A percentile compares a stretch with the other conserved stretches of the same genome.
These are phyloP conservation scores for Brenthis daphne DNA, from an alignment of 2,888 invertebrate species.

Conservation along the genomic window DNA sequence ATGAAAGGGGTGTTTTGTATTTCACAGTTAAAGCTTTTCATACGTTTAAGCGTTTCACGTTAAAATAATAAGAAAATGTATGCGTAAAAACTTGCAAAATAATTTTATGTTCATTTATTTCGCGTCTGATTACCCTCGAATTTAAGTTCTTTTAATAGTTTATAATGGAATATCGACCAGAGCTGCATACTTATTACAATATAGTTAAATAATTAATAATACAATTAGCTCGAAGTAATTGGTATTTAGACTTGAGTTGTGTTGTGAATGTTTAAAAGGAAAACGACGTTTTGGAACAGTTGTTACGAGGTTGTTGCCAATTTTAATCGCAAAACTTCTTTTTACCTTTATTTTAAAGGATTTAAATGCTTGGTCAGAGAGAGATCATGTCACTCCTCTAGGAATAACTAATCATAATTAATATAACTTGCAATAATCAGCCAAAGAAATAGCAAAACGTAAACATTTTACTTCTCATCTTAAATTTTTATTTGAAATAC, in stretches of 20 bases:
- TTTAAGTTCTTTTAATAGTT: conserved; percentile 1
- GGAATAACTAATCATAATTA: too few relatives aligned
- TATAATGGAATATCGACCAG: conserved; percentile 7
- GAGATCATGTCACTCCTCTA: too few relatives aligned
- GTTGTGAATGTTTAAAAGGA: neutral
- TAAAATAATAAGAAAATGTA: conserved; percentile 9
- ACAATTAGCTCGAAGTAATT: too few relatives aligned
- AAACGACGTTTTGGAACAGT: neutral
- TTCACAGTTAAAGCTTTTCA: neutral
- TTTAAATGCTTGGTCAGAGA: too few relatives aligned
- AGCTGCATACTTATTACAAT: neutral
- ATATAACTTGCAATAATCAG: too few relatives aligned
- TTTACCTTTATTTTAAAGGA: too few relatives aligned
- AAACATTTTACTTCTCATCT: too few relatives aligned
- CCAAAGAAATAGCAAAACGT: too few relatives aligned
- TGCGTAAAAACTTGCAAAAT: neutral
- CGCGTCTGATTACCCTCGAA: conserved; percentile 2
- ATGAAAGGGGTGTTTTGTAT: conserved; percentile 28
- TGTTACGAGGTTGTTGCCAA: too few relatives aligned
- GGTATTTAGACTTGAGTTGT: neutral
- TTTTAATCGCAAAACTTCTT: too few relatives aligned
- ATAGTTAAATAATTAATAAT: neutral
- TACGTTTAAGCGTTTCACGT: neutral
- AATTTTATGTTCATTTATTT: neutral
- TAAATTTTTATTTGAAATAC: too few relatives aligned